These are phyloP conservation scores for Cardinalis cardinalis DNA, from an alignment of 2,113 vertebrate species.

Conservation along the genomic window DNA sequence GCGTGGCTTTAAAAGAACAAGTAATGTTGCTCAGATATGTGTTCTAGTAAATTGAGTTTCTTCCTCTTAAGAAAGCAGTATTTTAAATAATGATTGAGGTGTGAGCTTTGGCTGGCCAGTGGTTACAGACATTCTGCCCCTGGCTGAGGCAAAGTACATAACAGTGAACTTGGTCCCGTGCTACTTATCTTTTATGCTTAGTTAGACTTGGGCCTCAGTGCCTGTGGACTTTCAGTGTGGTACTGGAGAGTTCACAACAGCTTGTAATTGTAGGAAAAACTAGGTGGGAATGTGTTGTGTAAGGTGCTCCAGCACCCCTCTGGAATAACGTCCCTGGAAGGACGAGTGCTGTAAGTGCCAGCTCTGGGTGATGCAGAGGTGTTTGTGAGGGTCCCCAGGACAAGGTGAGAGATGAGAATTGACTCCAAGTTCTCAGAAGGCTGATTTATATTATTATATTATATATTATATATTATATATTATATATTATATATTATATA, in stretches of 20 bases:
- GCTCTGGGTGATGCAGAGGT: not conserved
- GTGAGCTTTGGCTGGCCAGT: not conserved
- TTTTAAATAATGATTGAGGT: not conserved
- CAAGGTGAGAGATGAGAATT: no score
- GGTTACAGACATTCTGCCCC: not conserved
- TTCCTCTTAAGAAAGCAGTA: not conserved
- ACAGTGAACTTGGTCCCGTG: not conserved
- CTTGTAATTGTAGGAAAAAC: not conserved
- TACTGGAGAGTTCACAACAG: not conserved
- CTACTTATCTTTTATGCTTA: not conserved
- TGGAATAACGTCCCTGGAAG: not conserved
- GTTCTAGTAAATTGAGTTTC: not conserved
- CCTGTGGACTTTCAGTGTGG: not conserved
- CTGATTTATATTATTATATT: no score
- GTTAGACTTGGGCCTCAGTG: not conserved
- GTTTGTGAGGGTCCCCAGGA: no score
- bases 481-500: no score
- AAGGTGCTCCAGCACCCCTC: not conserved
- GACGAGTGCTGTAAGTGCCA: accelerated
- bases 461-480: no score
- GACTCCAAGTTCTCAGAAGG: no score
- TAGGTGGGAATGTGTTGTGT: not conserved
- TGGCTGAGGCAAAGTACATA: not conserved
- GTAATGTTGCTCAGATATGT: not conserved
- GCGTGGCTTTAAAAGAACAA: not conserved